Evolutionary conservation across 2,888 invertebrate genomes (phyloP).

Genomic region (Drosophila nr. fundita): DNA sequence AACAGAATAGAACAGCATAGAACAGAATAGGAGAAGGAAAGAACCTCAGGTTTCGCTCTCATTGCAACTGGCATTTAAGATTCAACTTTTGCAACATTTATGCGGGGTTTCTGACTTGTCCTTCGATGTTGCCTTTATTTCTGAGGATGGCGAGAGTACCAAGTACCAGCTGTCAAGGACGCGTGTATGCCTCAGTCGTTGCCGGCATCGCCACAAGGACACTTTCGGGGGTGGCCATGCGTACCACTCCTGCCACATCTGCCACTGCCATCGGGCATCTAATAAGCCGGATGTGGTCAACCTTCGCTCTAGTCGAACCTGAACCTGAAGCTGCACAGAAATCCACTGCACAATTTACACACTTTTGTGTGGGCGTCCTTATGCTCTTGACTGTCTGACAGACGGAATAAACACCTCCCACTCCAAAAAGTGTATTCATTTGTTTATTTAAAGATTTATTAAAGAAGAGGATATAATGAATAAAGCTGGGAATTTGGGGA

Average conservation of each 20-base stretch:
- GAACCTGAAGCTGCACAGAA: slow-evolving; percentile 49
- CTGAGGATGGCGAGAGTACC: slow-evolving; percentile 27
- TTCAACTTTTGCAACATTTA: slow-evolving; percentile 43
- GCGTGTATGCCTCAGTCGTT: slow-evolving; percentile 24
- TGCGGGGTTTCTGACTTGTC: slow-evolving; percentile 31
- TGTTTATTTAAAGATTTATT: background rate
- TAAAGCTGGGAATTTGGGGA: background rate
- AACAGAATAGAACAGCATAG: background rate
- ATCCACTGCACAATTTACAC: slow-evolving; percentile 1
- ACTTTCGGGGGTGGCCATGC: slow-evolving; percentile 21
- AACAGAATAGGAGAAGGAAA: background rate
- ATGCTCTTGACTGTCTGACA: background rate
- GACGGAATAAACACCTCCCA: background rate
- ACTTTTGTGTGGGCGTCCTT: slow-evolving; percentile 11
- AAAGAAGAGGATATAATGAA: no score
- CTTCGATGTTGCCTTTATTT: slow-evolving; percentile 59
- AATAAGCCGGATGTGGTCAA: slow-evolving; percentile 33
- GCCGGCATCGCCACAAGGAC: slow-evolving; percentile 15
- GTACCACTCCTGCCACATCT: slow-evolving; percentile 25
- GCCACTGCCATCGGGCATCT: background rate
- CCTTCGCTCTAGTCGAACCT: slow-evolving; percentile 50
- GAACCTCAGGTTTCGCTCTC: slow-evolving; percentile 7
- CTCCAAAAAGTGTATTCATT: background rate
- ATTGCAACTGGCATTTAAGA: slow-evolving; percentile 17
- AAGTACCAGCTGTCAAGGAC: slow-evolving; percentile 56